A percentile compares a stretch with the other conserved stretches of the same genome.
These are phyloP conservation scores for Archilochus colubris DNA, from an alignment of 2,113 vertebrate genomes.

Conservation along the genomic window DNA sequence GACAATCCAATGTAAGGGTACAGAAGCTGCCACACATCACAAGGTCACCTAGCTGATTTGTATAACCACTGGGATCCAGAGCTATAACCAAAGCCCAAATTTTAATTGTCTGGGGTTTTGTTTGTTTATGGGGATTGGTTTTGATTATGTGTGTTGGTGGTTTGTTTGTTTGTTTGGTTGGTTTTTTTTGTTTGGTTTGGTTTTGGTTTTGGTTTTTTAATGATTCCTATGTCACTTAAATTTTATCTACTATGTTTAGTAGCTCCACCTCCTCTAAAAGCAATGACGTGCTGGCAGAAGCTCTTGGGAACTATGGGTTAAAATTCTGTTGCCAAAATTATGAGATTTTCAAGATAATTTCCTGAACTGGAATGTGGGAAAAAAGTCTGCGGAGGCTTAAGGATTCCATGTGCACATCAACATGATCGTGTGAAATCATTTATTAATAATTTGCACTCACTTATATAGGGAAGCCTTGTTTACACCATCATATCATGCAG, in stretches of 20 bases:
- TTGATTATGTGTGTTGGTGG: not conserved
- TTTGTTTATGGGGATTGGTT: no score
- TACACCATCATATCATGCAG: no score
- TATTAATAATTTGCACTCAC: no score
- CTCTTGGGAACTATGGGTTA: not conserved
- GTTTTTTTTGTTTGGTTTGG: not conserved
- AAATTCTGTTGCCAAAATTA: constrained; percentile 22
- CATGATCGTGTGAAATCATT: no score
- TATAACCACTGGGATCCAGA: not conserved
- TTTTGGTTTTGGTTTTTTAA: not conserved
- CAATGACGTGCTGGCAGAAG: not conserved
- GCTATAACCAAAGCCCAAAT: not conserved
- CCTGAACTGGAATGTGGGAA: not conserved
- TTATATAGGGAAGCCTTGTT: no score
- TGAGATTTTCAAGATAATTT: constrained; percentile 19
- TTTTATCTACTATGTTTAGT: not conserved
- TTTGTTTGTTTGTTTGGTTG: not conserved
- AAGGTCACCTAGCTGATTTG: not conserved
- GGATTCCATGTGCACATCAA: no score
- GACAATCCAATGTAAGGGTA: not conserved
- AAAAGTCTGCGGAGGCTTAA: no score
- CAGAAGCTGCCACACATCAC: not conserved
- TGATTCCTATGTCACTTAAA: not conserved
- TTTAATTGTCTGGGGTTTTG: not conserved
- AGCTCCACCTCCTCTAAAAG: not conserved